Evolutionary conservation across 2,888 invertebrate genomes (phyloP).

Genomic region (Drosophila gaucha): DNA sequence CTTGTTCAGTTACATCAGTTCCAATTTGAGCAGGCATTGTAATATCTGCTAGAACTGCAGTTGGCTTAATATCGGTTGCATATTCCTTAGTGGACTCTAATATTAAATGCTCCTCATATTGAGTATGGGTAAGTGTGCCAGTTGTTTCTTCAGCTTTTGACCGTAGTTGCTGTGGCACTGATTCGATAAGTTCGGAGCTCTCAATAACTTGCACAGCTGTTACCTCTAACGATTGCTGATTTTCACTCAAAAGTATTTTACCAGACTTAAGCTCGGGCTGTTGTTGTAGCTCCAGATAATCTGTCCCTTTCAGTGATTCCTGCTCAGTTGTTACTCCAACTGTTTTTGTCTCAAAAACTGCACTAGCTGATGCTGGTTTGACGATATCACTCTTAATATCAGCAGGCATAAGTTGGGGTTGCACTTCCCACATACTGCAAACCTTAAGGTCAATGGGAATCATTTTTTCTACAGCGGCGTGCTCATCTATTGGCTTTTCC

Average conservation of each 20-base stretch:
- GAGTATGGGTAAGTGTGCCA: slow-evolving; percentile 53
- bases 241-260: slow-evolving; percentile 34
- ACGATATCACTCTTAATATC: slow-evolving; percentile 54
- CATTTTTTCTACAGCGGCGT: slow-evolving; percentile 61
- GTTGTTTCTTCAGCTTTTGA: slow-evolving; percentile 33
- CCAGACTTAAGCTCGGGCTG: slow-evolving; percentile 44
- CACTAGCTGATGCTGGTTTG: slow-evolving; percentile 80
- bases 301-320: slow-evolving; percentile 62
- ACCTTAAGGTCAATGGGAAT: slow-evolving; percentile 85
- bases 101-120: slow-evolving; percentile 50
- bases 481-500: slow-evolving; percentile 77
- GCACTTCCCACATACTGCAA: slow-evolving; percentile 83
- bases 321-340: slow-evolving; percentile 60
- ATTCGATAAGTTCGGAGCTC: slow-evolving; percentile 41
- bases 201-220: slow-evolving; percentile 69
- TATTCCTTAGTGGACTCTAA: slow-evolving; percentile 61
- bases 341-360: slow-evolving; percentile 83
- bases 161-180: slow-evolving; percentile 17
- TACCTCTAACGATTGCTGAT: slow-evolving; percentile 63
- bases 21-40: slow-evolving; percentile 52
- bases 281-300: slow-evolving; percentile 27
- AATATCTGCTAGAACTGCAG: slow-evolving; percentile 52
- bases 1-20: slow-evolving; percentile 57
- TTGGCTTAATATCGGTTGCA: slow-evolving; percentile 43
- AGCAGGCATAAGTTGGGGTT: slow-evolving; percentile 84